phyloP scores from a whole-genome alignment of 2,888 invertebrate genomes.

The Phania funesta region DNA sequence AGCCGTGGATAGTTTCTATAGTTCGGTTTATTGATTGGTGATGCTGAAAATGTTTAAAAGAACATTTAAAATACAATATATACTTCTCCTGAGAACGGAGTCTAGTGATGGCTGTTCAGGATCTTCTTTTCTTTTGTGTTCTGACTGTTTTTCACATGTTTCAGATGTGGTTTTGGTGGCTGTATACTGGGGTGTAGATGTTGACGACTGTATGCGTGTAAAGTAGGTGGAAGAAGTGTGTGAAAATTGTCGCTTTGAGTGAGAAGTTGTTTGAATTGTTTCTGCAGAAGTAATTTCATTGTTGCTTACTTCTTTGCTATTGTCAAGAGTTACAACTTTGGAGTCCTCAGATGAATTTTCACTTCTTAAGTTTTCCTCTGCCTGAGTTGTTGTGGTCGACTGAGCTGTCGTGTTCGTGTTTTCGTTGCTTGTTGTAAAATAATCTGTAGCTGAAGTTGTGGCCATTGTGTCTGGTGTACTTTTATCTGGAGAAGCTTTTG shows the following conservation, averaged over 20 bases:
- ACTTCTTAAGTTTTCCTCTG: not conserved
- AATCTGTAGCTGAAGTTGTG: not conserved
- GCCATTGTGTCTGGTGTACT: not conserved
- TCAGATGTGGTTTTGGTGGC: not conserved
- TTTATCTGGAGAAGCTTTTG: not conserved
- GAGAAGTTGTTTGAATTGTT: not conserved
- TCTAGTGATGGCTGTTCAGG: not conserved
- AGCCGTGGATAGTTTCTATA: conserved; percentile 72
- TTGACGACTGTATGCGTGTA: conserved; percentile 37
- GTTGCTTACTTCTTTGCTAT: conserved; percentile 31
- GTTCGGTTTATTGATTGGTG: conserved; percentile 16
- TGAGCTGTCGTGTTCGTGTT: not conserved
- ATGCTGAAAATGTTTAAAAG: conserved; percentile 62
- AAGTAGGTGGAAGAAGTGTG: conserved; percentile 1
- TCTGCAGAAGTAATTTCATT: conserved; percentile 19
- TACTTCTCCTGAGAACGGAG: conserved; percentile 55
- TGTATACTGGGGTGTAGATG: conserved; percentile 40
- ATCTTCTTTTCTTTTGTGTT: conserved; percentile 5
- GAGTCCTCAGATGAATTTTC: not conserved
- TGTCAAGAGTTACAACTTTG: not conserved
- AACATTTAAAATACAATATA: conserved; percentile 67
- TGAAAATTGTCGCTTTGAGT: not conserved
- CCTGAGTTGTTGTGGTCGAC: not conserved
- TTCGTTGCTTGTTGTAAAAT: not conserved
- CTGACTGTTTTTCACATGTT: conserved; percentile 1